A percentile compares a stretch with the other conserved stretches of the same genome.
Evolutionary conservation across 2,888 invertebrate species (phyloP).

Genomic region (Ceriagrion tenellum): DNA sequence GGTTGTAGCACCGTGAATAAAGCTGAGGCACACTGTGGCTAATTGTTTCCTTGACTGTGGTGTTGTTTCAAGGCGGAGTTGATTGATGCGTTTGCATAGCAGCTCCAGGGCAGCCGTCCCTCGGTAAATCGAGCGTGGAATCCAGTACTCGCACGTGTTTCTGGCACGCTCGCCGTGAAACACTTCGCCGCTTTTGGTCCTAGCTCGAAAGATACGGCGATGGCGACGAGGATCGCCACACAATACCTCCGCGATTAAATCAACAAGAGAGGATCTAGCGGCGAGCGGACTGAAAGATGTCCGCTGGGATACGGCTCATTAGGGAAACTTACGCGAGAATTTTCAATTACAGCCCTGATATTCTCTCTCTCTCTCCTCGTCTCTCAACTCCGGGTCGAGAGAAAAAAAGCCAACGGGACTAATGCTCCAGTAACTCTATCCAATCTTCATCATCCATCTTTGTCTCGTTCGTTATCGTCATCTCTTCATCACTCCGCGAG

Average conservation of each 20-base stretch:
- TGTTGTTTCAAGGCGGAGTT: no score
- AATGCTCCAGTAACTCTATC: not conserved
- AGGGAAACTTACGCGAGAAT: not conserved
- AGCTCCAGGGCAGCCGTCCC: no score
- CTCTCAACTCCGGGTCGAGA: not conserved
- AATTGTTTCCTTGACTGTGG: no score
- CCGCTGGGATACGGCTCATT: not conserved
- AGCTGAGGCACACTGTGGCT: no score
- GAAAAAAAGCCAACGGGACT: not conserved
- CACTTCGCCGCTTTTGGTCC: not conserved
- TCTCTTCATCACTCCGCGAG: not conserved
- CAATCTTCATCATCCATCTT: slow-evolving; percentile 36
- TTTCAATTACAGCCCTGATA: not conserved
- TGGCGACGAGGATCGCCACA: not conserved
- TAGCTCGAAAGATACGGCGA: not conserved
- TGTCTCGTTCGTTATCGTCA: not conserved
- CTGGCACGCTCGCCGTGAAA: no score
- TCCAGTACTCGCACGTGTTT: no score
- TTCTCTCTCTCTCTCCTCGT: not conserved
- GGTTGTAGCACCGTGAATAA: no score
- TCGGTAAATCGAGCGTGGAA: no score
- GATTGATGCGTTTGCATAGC: no score
- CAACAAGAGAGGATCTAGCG: not conserved
- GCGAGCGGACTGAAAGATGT: not conserved
- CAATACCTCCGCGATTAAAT: not conserved